phyloP scores from a whole-genome alignment of 2,888 invertebrate genomes.

The Microctonus brassicae region DNA sequence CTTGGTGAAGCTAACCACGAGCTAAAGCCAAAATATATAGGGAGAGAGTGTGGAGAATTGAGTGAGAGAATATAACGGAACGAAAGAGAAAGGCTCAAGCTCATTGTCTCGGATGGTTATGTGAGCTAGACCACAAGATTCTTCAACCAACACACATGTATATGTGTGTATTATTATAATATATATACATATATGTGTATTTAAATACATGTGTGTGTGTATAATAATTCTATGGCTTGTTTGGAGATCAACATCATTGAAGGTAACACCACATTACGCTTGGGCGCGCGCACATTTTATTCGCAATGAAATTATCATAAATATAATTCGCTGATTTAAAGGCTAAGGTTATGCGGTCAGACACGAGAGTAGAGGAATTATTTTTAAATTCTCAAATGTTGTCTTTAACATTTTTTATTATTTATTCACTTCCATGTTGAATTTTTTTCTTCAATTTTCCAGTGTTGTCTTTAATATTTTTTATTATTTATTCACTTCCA shows the following conservation, averaged over 20 bases:
- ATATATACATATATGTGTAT: no score
- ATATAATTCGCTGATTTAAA: slow-evolving; percentile 15
- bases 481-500: no score
- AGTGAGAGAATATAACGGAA: not conserved
- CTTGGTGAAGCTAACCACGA: slow-evolving; percentile 3
- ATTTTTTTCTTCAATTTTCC: no score
- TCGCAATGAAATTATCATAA: slow-evolving; percentile 23
- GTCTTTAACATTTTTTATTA: no score
- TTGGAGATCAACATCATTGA: not conserved
- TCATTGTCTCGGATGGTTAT: slow-evolving; percentile 23
- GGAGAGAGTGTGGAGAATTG: not conserved
- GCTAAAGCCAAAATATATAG: slow-evolving; percentile 11
- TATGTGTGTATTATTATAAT: no score
- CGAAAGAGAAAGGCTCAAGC: slow-evolving; percentile 17
- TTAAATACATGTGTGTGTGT: not conserved
- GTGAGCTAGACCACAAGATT: slow-evolving; percentile 24
- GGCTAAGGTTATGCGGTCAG: no score
- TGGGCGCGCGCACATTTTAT: no score
- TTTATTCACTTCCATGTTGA: no score
- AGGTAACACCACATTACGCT: not conserved
- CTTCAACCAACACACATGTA: not conserved
- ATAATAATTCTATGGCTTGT: not conserved
- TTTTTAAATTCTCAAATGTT: no score
- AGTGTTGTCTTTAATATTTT: no score
- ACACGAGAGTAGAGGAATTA: no score